Percentiles rank a stretch among this genome's conserved stretches.
Conservation (phyloP, 2,797 vertebrate genomes). For the Danio aesculapii region DNA sequence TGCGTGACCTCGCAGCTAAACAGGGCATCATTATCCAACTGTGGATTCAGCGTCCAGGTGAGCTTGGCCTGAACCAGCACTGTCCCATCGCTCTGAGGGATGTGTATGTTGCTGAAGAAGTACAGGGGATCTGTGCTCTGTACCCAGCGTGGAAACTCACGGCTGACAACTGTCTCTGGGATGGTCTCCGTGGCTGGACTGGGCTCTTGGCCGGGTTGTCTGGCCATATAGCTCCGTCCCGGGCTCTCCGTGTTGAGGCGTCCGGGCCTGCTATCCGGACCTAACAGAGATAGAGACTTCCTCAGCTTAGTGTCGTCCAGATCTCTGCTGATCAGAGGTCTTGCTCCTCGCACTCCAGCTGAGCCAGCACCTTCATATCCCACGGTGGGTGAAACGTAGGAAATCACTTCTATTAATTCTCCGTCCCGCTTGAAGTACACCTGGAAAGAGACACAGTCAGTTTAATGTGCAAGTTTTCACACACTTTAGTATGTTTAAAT, state of each 20-base stretch:
- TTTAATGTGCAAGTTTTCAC: background rate
- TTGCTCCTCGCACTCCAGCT: conserved; percentile 78
- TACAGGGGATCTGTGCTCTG: conserved; percentile 91
- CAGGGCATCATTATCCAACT: conserved; percentile 95
- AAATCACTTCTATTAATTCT: conserved; percentile 91
- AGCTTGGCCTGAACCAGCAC: conserved; percentile 93
- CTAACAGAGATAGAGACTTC: conserved; percentile 87
- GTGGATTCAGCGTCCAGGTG: conserved; percentile 97
- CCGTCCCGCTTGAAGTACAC: conserved; percentile 97
- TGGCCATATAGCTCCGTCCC: conserved; percentile 71
- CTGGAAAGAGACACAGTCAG: conserved; percentile 67
- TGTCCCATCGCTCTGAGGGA: conserved; percentile 92
- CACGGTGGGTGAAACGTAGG: conserved; percentile 81
- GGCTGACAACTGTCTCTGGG: conserved; percentile 95
- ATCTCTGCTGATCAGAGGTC: conserved; percentile 90
- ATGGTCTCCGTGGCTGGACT: conserved; percentile 87
- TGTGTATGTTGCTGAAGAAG: conserved; percentile 89
- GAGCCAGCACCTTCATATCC: conserved; percentile 73
- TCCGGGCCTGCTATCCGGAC: conserved; percentile 75
- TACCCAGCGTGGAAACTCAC: conserved; percentile 96
- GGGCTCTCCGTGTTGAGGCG: conserved; percentile 81
- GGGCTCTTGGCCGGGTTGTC: conserved; percentile 76
- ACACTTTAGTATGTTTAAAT: background rate
- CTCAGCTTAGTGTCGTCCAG: conserved; percentile 95
- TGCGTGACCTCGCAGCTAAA: conserved; percentile 99